Conservation (phyloP, 2,888 invertebrate genomes). For the Allacma fusca region DNA sequence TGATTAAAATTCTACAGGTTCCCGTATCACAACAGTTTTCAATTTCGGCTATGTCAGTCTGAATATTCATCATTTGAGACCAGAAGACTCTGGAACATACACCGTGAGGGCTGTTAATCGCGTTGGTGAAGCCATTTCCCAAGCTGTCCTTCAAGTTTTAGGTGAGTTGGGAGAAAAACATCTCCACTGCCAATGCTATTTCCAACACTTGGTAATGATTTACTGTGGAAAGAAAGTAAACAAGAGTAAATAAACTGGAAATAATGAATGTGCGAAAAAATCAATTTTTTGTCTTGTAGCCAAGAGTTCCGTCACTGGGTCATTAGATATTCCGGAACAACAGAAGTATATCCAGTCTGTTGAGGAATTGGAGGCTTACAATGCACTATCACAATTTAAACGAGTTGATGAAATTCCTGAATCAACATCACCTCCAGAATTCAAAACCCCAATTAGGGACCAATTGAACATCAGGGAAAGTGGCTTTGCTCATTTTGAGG, state of each 20-base stretch:
- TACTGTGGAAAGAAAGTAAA: no score
- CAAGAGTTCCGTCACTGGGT: constrained; percentile 83
- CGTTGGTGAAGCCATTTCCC: constrained; percentile 77
- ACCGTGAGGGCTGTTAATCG: constrained; percentile 90
- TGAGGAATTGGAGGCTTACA: constrained; percentile 88
- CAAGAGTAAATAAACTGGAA: no score
- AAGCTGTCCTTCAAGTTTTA: constrained; percentile 56
- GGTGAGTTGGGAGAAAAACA: no score
- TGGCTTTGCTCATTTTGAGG: constrained; percentile 94
- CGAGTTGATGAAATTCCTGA: constrained; percentile 83
- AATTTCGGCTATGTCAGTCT: constrained; percentile 99
- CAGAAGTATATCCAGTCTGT: constrained; percentile 90
- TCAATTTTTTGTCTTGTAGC: constrained; percentile 63
- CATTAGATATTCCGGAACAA: constrained; percentile 89
- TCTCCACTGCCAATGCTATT: no score
- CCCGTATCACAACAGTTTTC: constrained; percentile 95
- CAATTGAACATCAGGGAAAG: constrained; percentile 87
- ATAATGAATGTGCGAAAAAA: no score
- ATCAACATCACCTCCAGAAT: constrained; percentile 81
- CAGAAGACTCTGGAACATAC: constrained; percentile 96
- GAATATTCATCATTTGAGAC: constrained; percentile 97
- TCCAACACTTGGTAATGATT: no score
- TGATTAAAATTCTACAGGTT: no score
- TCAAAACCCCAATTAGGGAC: constrained; percentile 88
- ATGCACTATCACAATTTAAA: constrained; percentile 80